These are phyloP conservation scores for Hanleya hanleyi DNA, from an alignment of 2,888 invertebrate genomes.

Conservation along the genomic window DNA sequence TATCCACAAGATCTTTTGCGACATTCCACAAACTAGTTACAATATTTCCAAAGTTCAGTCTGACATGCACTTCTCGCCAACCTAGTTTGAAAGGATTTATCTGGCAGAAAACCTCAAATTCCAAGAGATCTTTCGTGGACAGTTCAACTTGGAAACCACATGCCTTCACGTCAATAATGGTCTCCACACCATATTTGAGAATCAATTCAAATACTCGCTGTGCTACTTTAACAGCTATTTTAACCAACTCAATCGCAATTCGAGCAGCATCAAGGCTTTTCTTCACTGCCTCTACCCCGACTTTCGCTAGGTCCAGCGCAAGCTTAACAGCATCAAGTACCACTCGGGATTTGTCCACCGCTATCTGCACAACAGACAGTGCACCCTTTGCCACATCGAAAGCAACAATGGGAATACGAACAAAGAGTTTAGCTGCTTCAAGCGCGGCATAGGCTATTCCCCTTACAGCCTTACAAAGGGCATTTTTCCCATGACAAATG, in stretches of 20 bases:
- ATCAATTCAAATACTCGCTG: background rate
- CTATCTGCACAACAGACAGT: conserved; percentile 31
- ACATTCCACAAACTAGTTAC: conserved; percentile 6
- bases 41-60: background rate
- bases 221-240: background rate
- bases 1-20: background rate
- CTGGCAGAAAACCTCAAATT: conserved; percentile 2
- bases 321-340: conserved; percentile 28
- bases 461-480: conserved; percentile 27
- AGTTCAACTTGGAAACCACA: conserved; percentile 4
- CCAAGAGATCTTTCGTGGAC: background rate
- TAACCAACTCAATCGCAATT: background rate
- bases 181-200: background rate
- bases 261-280: background rate
- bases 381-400: conserved; percentile 35
- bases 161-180: background rate
- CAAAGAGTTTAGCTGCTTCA: conserved; percentile 35
- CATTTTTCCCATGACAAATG: conserved; percentile 29
- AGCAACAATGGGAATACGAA: conserved; percentile 30
- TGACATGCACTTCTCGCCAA: background rate
- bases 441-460: conserved; percentile 30
- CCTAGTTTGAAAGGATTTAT: background rate
- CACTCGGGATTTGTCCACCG: conserved; percentile 37
- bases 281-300: background rate
- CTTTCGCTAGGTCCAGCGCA: conserved; percentile 11